A percentile compares a stretch with the other conserved stretches of the same genome.
These are phyloP conservation scores for Trididemnum miniatum DNA, from an alignment of 23 tunicate genomes.

Conservation along the genomic window DNA sequence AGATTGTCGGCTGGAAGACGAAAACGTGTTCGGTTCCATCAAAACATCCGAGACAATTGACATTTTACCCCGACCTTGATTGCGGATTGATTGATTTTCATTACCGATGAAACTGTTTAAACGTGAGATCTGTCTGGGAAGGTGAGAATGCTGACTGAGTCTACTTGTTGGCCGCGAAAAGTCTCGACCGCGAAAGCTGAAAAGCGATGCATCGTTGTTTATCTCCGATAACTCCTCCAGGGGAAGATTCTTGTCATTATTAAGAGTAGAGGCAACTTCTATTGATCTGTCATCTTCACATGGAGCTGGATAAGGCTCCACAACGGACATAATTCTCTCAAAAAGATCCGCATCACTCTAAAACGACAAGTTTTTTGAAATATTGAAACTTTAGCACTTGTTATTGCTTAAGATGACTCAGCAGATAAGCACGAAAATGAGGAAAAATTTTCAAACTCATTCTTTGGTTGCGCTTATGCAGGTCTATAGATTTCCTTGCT, in stretches of 20 bases:
- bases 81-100: not conserved
- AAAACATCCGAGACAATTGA: not conserved
- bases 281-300: not conserved
- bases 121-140: not conserved
- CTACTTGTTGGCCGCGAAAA: not conserved
- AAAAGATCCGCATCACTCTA: conserved; percentile 56
- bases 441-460: too few species aligned
- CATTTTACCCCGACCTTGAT: not conserved
- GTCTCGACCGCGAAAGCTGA: not conserved
- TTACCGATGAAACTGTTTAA: not conserved
- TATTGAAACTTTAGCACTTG: too few species aligned
- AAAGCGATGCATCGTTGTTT: not conserved
- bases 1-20: not conserved
- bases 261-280: not conserved
- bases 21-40: not conserved
- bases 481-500: too few species aligned
- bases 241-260: not conserved
- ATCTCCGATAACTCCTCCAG: not conserved
- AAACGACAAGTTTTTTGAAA: not conserved
- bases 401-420: too few species aligned
- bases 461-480: too few species aligned
- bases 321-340: conserved; percentile 31
- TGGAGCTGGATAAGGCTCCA: conserved; percentile 24
- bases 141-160: not conserved
- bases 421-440: too few species aligned